Evolutionary conservation across 2,888 invertebrate genomes (phyloP), one percentile per base, ranked within the genome.

Genomic region (Lingula anatina): DNA sequence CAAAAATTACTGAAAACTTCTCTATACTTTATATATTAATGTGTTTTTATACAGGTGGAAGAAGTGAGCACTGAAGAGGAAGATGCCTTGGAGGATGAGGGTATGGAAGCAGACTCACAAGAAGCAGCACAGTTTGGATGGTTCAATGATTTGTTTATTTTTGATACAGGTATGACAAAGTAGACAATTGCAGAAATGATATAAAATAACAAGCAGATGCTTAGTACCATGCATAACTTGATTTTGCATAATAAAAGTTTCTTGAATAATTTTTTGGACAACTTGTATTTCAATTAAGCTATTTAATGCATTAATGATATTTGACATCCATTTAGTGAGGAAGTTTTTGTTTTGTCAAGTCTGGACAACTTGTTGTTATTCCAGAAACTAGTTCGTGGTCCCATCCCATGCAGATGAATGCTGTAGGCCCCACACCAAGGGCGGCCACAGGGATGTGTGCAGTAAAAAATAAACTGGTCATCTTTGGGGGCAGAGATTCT

Each of bases 61-160:
- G n/a, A n/a, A n/a, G 9, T 9, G 42, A 18, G 23, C 26, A 23
- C n/a, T 26, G 46, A 25, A 40, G 59, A 60, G 31, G 64, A 63
- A 31, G 61, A 64, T 27, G 61, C 65, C 12, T 66, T 66, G 26
- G 62, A 62, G 12, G 51, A 55, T 15, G 61, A 57, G n/a, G 49
- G 54, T 21, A 55, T 53, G 25, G 50, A 44, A 26, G 56, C 59
- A 20, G 53, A 54, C 27, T 56, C 56, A 5, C 67, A 68, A 43
- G 61, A 68, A 24, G 72, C 64, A 2, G 73, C 69, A 5, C 65
- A 71, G 48, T 75, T 75, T 62, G 71, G 71, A 28, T 75, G 75
- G 75, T 74, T 75, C 50, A 70, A 75, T 60, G 74, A 75, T 47
- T 62, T 75, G 5, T 66, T 57, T 53, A 54, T 68, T 2, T 66